Base-by-base conservation (phyloP, 2,113 vertebrate species). In the Boulengeromyrus knoepffleri region DNA sequence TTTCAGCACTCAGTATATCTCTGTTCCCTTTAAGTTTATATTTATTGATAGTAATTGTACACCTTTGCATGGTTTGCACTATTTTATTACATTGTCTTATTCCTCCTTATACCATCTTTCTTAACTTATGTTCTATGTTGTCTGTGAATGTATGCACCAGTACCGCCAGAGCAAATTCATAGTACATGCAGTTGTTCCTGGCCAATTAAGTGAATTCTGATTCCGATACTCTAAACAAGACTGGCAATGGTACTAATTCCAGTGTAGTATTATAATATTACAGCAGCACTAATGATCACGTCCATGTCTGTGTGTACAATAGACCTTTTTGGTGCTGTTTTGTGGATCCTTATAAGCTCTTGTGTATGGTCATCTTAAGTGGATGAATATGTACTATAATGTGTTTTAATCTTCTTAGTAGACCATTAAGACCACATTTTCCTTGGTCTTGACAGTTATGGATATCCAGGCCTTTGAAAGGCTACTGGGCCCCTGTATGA, bases 401-500 rank as follows among this genome's bases (percentile, higher is more conserved):
- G 42, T 85, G 7, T 47, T 10, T 47, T 24, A 27, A 50, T 56
- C 7, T 3, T 19, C 31, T 42, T 39, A 31, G 19, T 39, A 31
- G 31, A 6, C 24, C 49, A 19, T 49, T 87, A 42, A 87, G 13
- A 86, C 6, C 36, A 17, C 8, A 4, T 36, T 66, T 45, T 21
- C n/a, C 21, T 66, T 39, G 56, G 4, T 24, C 94, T 86, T 93
- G 56, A 88, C 94, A 99, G 99, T 97, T 91, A 97, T 99, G 97
- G 99, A 98, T 87, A 96, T 99, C 86, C 96, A 99, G 93, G 99
- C 98, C 89, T 99, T 99, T 94, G 99, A 99, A 96, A 97, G 98
- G 94, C 95, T 99, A 95, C 95, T 99, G 96, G 99, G 99, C 92
- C 99, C 99, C 27, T 99, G 99, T 96, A 99, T 98, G 99, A 98